A percentile compares a stretch with the other conserved stretches of the same genome.
These are phyloP conservation scores for Blastomussa wellsi DNA, from an alignment of 92 coral and sea anemone genomes.

Conservation along the genomic window DNA sequence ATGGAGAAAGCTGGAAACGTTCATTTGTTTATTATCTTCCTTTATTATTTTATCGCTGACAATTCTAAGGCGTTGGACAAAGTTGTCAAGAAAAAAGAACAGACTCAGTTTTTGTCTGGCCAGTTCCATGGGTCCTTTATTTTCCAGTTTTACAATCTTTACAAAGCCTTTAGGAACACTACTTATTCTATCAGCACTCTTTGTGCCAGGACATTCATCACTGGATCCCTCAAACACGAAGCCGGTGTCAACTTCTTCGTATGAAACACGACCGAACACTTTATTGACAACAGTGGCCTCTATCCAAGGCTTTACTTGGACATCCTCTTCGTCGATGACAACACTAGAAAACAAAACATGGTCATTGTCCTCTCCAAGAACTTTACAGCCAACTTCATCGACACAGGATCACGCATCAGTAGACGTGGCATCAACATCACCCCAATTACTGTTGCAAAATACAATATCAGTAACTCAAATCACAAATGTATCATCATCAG, in stretches of 20 bases:
- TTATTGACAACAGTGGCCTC: not conserved
- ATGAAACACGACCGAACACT: not conserved
- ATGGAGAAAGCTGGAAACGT: no score
- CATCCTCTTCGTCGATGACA: not conserved
- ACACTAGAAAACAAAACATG: not conserved
- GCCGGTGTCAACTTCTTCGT: not conserved
- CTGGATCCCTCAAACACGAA: not conserved
- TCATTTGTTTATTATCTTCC: not conserved
- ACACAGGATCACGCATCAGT: not conserved
- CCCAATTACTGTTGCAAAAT: not conserved
- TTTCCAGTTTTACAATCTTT: not conserved
- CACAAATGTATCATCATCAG: not conserved
- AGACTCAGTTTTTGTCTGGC: not conserved
- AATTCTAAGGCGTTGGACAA: not conserved
- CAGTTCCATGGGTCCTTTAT: not conserved
- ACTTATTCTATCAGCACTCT: conserved; percentile 1
- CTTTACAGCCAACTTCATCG: not conserved
- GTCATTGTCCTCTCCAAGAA: not conserved
- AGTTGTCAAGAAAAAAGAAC: not conserved
- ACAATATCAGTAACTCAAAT: not conserved
- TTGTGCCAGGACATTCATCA: conserved; percentile 3
- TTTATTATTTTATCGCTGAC: not conserved
- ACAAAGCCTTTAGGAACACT: conserved; percentile 6
- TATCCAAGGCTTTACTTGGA: not conserved
- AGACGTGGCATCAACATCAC: not conserved